Base-by-base conservation (phyloP, 2,113 vertebrate species). In the Laticauda colubrina region DNA sequence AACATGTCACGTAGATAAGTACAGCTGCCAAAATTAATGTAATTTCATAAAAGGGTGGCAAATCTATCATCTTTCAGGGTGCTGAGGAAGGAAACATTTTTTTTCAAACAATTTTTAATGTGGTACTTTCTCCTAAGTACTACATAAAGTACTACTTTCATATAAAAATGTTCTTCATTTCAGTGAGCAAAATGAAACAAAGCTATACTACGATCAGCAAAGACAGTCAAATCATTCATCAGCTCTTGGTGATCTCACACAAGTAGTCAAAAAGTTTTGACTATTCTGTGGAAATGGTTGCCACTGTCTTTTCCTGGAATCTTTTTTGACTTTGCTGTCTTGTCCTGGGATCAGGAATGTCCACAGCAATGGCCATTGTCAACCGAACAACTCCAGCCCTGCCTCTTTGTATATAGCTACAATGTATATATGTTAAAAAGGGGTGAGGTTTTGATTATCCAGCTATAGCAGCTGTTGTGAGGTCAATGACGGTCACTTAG, bases 1-100 rank as follows among this genome's bases (percentile, higher is more conserved):
- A 57, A 92, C 24, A 54, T 92, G 86, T 92, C 89, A 91, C 53
- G 48, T 39, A 89, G 10, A 57, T 24, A 64, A 45, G 39, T 7
- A 51, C 9, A 89, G 29, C n/a, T 48, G 43, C 18, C 88, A 87
- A 90, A 54, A 56, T 26, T 85, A 93, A 89, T 7, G 23, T 21
- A 89, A 89, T 90, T 26, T 81, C 88, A 88, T 51, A 88, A 93
- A 93, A 94, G 45, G n/a, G 21, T 87, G 87, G 86, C 54, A 87
- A 94, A 95, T 95, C 90, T 21, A 29, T 94, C 92, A 91, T 0
- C 0, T 90, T 69, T 93, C 75, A 57, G 56, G 53, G 2, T 89
- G 21, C 34, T 95, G 91, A 93, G 87, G 39, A 6, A 92, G 39
- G 55, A 8, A n/a, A 15, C 90, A 0, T 75, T 95, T 92, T 24